phyloP scores from a whole-genome alignment of 2,888 invertebrate species.

The Melipona beecheii region DNA sequence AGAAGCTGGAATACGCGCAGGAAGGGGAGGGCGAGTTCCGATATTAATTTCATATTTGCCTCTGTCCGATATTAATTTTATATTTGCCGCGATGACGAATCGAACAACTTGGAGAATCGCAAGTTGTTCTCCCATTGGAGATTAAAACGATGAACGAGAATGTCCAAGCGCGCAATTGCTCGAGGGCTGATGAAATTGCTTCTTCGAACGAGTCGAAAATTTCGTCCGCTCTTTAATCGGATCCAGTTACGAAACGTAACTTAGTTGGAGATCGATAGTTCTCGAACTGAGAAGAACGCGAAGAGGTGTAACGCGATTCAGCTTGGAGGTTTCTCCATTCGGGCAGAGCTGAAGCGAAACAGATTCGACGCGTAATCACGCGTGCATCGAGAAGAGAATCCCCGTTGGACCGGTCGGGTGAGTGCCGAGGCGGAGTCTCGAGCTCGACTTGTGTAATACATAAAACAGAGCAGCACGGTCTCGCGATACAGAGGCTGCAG shows the following conservation, averaged over 20 bases:
- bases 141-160: background rate
- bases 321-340: too few relatives aligned
- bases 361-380: slow-evolving; percentile 14
- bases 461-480: slow-evolving; percentile 34
- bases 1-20: background rate
- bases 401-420: slow-evolving; percentile 17
- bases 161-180: background rate
- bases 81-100: background rate
- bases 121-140: background rate
- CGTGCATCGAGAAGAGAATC: slow-evolving; percentile 1
- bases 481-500: slow-evolving; percentile 46
- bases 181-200: too few relatives aligned
- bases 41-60: background rate
- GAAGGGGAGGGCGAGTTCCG: background rate
- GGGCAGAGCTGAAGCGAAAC: background rate
- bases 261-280: too few relatives aligned
- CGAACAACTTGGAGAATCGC: background rate
- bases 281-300: background rate
- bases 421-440: slow-evolving; percentile 20
- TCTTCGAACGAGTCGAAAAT: background rate
- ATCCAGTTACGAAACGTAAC: too few relatives aligned
- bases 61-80: background rate
- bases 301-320: background rate
- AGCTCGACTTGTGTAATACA: slow-evolving; percentile 46
- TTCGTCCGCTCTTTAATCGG: too few relatives aligned